A percentile compares a stretch with the other conserved stretches of the same genome.
These are phyloP conservation scores for Holotrichia oblita DNA, from an alignment of 1,140 invertebrate species.

Conservation along the genomic window DNA sequence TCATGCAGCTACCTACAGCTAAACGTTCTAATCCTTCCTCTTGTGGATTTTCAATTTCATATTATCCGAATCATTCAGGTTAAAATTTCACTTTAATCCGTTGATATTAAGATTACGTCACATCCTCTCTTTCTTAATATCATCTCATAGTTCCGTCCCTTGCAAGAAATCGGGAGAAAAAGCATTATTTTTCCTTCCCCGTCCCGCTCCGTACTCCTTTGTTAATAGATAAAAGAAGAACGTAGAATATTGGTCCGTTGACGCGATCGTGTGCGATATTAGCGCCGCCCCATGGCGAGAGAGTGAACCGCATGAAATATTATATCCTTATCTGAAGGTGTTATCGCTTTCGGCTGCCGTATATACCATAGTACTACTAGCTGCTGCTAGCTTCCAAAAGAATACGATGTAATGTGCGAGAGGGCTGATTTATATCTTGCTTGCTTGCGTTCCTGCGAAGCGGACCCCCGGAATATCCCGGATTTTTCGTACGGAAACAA, in stretches of 20 bases:
- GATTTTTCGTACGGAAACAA: slow-evolving; percentile 20
- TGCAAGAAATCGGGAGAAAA: background rate
- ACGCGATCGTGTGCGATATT: background rate
- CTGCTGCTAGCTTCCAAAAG: background rate
- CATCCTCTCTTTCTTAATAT: background rate
- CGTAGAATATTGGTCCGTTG: background rate
- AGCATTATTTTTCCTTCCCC: background rate
- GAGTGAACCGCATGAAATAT: background rate
- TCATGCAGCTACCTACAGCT: too few species aligned
- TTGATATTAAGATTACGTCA: too few species aligned
- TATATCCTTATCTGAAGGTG: slow-evolving; percentile 15
- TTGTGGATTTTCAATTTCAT: background rate
- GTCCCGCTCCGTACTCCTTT: background rate
- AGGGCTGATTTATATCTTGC: slow-evolving; percentile 1
- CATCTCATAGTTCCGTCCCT: background rate
- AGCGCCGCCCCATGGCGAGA: background rate
- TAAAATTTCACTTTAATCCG: background rate
- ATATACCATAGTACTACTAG: background rate
- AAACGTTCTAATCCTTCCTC: too few species aligned
- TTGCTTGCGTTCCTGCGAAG: background rate
- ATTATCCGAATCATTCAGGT: background rate
- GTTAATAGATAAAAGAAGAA: slow-evolving; percentile 5
- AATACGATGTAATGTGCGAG: background rate
- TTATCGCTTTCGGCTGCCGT: background rate
- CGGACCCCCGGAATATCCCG: background rate